Conservation (phyloP, 2,888 invertebrate genomes). For the Stegophylla sp. region DNA sequence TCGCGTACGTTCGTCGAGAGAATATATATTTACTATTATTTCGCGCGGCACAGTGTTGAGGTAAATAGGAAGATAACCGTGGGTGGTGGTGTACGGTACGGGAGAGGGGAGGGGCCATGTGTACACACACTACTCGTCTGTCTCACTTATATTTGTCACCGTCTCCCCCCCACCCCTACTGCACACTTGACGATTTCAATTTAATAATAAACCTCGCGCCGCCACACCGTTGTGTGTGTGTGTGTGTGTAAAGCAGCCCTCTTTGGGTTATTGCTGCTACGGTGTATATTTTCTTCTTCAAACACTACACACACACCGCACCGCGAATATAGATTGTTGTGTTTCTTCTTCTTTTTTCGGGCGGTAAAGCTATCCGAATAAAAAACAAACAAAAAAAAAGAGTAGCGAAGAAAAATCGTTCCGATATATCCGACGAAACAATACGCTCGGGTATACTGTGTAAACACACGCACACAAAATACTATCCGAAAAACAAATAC, state of each 20-base stretch:
- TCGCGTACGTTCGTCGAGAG: neutral
- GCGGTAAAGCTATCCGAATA: neutral
- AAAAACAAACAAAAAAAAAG: neutral
- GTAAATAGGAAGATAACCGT: no score
- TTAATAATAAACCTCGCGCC: slow-evolving; percentile 14
- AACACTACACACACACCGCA: neutral
- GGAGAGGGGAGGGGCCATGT: neutral
- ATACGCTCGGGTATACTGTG: no score
- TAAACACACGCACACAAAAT: no score
- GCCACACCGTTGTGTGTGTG: no score
- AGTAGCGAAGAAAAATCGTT: neutral
- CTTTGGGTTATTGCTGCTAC: neutral
- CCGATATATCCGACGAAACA: neutral
- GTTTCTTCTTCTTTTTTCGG: no score
- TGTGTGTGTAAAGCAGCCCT: neutral
- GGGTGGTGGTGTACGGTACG: neutral
- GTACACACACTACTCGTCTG: slow-evolving; percentile 18
- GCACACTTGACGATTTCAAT: slow-evolving; percentile 30
- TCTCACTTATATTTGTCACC: neutral
- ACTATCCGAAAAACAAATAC: neutral
- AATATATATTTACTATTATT: slow-evolving; percentile 25
- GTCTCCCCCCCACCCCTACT: neutral
- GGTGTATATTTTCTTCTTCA: neutral
- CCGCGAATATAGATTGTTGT: no score
- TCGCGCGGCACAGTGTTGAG: neutral